Evolutionary conservation across 2,797 vertebrate species (phyloP), one percentile per base, ranked within the genome.

Genomic region (Coccyzus lansbergi): DNA sequence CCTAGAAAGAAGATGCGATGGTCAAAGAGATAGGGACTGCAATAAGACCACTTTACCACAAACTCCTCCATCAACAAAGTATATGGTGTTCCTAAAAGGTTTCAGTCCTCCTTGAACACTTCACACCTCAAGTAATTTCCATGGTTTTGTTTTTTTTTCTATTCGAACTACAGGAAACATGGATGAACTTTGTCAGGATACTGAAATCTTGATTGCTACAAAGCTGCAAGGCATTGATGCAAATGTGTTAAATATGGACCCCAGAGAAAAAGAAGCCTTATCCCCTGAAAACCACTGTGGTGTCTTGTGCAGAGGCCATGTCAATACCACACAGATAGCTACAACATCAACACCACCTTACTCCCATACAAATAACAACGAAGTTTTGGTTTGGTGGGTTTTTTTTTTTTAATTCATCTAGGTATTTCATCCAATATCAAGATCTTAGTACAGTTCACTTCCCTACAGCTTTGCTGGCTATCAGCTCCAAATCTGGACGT

Each of bases 61-160:
- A 44, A 11, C 5, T 53, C 24, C 42, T 62, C 36, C 9, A 12
- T 2, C 65, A 52, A 19, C 21, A 55, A 36, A 65, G 46, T 0
- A 4, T 0, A 38, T 3, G 4, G 0, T 3, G 10, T 14, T 62
- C 16, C 51, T 38, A 1, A 9, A 36, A 69, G 21, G 15, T 19
- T 91, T 55, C 48, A 4, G 9, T 42, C n/a, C 34, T 78, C 25
- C 46, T 36, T 3, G 0, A 29, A 11, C 36, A 34, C n/a, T 20
- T 82, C 51, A 58, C 67, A 33, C n/a, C 10, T 0, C 1, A 72
- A 72, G 48, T 26, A 6, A 25, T 60, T 58, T 4, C 12, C 21
- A 18, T 12, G 4, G 9, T 76, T 33, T 46, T 36, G 11, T 34
- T 44, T 69, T 34, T 44, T 69, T 31, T 38, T 68, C 16, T 33